Evolutionary conservation across 2,888 invertebrate genomes (phyloP).

Genomic region (Sycophila texana): DNA sequence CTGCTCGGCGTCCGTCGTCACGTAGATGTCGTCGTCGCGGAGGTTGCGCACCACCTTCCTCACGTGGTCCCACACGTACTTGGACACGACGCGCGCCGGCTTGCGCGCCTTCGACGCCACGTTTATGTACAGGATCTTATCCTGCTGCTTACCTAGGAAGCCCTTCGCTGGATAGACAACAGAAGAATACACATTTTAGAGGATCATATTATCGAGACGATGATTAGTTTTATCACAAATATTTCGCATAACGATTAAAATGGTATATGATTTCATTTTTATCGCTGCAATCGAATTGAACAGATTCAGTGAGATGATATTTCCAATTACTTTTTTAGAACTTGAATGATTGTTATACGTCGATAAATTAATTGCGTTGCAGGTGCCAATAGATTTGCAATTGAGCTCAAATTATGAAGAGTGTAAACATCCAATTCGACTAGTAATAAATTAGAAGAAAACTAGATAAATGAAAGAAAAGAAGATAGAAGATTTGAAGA

Average conservation of each 20-base stretch:
- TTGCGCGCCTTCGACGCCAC: constrained; percentile 64
- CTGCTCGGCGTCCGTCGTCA: constrained; percentile 79
- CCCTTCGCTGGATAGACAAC: constrained; percentile 68
- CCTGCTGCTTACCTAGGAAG: constrained; percentile 76
- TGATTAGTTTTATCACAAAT: too few relatives aligned
- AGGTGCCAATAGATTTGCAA: too few relatives aligned
- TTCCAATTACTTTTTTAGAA: not conserved
- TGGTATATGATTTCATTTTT: too few relatives aligned
- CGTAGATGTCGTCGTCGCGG: constrained; percentile 78
- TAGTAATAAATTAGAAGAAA: too few relatives aligned
- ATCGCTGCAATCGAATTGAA: too few relatives aligned
- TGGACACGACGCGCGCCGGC: constrained; percentile 64
- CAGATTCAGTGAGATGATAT: too few relatives aligned
- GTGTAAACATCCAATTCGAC: too few relatives aligned
- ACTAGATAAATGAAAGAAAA: not conserved
- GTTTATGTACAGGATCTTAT: constrained; percentile 78
- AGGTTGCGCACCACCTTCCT: constrained; percentile 75
- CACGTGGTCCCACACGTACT: constrained; percentile 75
- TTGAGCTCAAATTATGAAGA: too few relatives aligned
- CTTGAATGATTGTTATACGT: too few relatives aligned
- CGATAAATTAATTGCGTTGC: too few relatives aligned
- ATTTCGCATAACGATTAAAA: too few relatives aligned
- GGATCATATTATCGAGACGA: too few relatives aligned
- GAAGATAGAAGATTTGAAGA: not conserved
- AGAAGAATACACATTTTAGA: not conserved